These are phyloP conservation scores for Sylvietta virens DNA, from an alignment of 2,113 vertebrate species.

Conservation along the genomic window DNA sequence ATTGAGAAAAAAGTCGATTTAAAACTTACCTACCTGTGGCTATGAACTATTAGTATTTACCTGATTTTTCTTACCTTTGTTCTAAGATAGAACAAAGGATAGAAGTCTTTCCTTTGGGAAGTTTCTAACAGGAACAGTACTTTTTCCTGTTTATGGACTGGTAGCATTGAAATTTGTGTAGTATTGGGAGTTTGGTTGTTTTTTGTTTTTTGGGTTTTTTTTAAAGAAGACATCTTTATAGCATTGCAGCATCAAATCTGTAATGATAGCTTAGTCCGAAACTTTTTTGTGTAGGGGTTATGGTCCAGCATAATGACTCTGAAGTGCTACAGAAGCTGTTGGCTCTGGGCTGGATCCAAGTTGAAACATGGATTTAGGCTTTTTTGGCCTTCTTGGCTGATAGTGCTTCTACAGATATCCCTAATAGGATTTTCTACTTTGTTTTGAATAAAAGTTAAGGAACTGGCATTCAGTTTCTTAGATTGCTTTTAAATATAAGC, in stretches of 20 bases:
- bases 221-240: background rate
- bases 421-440: background rate
- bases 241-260: background rate
- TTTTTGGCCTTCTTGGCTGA: background rate
- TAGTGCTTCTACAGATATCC: background rate
- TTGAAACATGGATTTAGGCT: background rate
- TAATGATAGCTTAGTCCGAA: background rate
- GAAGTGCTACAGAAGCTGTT: background rate
- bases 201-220: background rate
- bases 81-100: too few relatives aligned
- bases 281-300: background rate
- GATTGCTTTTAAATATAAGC: background rate
- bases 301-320: background rate
- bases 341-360: rapidly evolving
- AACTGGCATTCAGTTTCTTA: background rate
- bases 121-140: background rate
- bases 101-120: background rate
- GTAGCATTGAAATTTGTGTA: background rate
- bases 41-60: background rate
- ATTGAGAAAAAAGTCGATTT: background rate
- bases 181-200: background rate
- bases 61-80: background rate
- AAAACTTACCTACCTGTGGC: background rate
- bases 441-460: background rate
- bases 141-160: background rate